Percentiles rank a stretch among this genome's conserved stretches.
These are phyloP conservation scores for Pseudopleuronectes americanus DNA, from an alignment of 2,797 vertebrate genomes.

Conservation along the genomic window DNA sequence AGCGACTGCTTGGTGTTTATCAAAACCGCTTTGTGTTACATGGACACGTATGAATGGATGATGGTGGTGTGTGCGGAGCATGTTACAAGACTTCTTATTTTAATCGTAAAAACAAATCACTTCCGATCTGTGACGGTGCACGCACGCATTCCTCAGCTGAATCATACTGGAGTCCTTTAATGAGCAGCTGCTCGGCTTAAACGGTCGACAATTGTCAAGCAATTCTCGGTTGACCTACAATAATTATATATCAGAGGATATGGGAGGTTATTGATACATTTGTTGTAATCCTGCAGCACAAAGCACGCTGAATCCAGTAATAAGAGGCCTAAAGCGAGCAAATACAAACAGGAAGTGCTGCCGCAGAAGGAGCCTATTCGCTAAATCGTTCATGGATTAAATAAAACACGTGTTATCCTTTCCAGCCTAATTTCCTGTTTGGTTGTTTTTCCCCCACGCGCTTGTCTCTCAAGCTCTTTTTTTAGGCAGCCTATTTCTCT, in stretches of 20 bases:
- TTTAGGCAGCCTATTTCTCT: slow-evolving; percentile 16
- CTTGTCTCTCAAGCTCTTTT: slow-evolving; percentile 10
- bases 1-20: not conserved
- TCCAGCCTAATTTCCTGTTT: not conserved
- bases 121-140: not conserved
- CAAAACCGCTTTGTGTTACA: not conserved
- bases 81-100: not conserved
- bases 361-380: not conserved
- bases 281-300: slow-evolving; percentile 5
- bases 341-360: slow-evolving; percentile 1
- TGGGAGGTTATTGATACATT: slow-evolving; percentile 34
- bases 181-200: slow-evolving; percentile 44
- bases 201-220: slow-evolving; percentile 34
- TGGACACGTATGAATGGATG: not conserved
- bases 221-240: slow-evolving; percentile 13
- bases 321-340: not conserved
- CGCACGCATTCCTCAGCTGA: slow-evolving; percentile 18
- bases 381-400: not conserved
- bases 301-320: slow-evolving; percentile 1
- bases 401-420: slow-evolving; percentile 1
- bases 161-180: slow-evolving; percentile 20
- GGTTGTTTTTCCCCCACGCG: not conserved
- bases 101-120: no score
- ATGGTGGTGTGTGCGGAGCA: no score
- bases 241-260: slow-evolving; percentile 30